Percentiles rank a stretch among this genome's conserved stretches.
phyloP scores from a whole-genome alignment of 2,797 vertebrate genomes.

The Protonibea diacanthus region DNA sequence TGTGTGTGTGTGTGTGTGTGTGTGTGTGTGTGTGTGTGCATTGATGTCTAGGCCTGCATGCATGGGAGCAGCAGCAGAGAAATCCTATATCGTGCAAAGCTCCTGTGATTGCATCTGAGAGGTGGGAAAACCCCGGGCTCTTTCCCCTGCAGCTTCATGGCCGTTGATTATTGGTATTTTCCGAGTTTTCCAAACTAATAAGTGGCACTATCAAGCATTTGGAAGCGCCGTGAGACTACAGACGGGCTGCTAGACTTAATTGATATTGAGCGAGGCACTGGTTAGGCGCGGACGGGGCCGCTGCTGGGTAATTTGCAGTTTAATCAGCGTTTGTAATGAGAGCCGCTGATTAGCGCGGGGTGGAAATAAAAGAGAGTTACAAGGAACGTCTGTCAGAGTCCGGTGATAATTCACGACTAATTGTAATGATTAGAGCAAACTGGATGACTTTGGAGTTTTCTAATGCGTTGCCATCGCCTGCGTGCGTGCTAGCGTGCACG shows the following conservation, averaged over 20 bases:
- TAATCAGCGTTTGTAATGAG: slow-evolving; percentile 99
- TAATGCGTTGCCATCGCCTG: slow-evolving; percentile 76
- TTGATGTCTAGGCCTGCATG: slow-evolving; percentile 17
- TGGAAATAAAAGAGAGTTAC: slow-evolving; percentile 99
- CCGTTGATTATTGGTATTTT: slow-evolving; percentile 99
- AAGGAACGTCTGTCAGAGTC: slow-evolving; percentile 99
- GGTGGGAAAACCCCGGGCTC: slow-evolving; percentile 61
- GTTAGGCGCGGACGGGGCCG: slow-evolving; percentile 95
- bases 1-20: background rate
- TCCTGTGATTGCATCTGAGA: slow-evolving; percentile 66
- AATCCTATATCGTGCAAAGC: slow-evolving; percentile 47
- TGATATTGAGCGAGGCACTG: slow-evolving; percentile 99
- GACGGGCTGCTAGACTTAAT: slow-evolving; percentile 96
- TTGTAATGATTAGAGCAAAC: slow-evolving; percentile 99
- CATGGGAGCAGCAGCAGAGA: slow-evolving; percentile 33
- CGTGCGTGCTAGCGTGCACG: background rate
- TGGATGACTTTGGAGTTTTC: slow-evolving; percentile 99
- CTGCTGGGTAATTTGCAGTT: slow-evolving; percentile 99
- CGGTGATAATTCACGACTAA: slow-evolving; percentile 99
- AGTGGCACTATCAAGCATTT: slow-evolving; percentile 94
- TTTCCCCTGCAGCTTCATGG: slow-evolving; percentile 71
- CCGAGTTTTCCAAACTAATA: slow-evolving; percentile 99
- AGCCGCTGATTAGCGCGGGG: slow-evolving; percentile 97
- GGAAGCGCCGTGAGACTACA: slow-evolving; percentile 86
- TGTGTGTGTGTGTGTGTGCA: background rate